Conservation (phyloP, 2,888 invertebrate genomes). For the Phalangium opilio region DNA sequence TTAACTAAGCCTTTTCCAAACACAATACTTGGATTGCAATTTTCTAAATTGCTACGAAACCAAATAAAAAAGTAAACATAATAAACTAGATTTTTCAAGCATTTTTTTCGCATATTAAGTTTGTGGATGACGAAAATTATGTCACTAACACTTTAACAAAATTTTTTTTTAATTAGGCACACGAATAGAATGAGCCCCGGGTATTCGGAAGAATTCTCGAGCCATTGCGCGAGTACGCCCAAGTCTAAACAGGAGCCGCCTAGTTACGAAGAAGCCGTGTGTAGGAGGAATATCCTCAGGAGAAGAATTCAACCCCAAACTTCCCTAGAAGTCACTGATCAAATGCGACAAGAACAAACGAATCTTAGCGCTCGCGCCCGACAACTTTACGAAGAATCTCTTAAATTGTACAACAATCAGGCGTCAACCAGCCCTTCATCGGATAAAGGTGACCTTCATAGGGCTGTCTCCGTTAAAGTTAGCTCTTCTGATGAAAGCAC, state of each 20-base stretch:
- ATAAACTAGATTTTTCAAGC: too few relatives aligned
- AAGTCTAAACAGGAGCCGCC: constrained; percentile 19
- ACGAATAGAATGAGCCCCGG: too few relatives aligned
- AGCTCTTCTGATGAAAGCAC: not conserved
- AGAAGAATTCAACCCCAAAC: constrained; percentile 8
- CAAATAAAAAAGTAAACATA: too few relatives aligned
- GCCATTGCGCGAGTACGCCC: too few relatives aligned
- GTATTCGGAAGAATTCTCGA: too few relatives aligned
- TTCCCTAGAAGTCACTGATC: constrained; percentile 13
- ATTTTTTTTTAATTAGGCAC: too few relatives aligned
- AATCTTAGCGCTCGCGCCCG: constrained; percentile 23
- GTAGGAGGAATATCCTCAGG: constrained; percentile 18
- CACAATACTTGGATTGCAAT: too few relatives aligned
- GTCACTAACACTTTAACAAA: too few relatives aligned
- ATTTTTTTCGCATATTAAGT: too few relatives aligned
- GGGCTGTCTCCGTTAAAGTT: constrained; percentile 17
- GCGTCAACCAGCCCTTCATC: constrained; percentile 8
- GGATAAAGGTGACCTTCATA: constrained; percentile 13
- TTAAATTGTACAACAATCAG: constrained; percentile 14
- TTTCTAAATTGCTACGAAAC: too few relatives aligned
- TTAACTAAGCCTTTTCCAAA: too few relatives aligned
- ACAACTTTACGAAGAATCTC: constrained; percentile 24
- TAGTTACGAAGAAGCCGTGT: constrained; percentile 25
- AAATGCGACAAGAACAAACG: constrained; percentile 20
- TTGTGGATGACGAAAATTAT: too few relatives aligned